Evolutionary conservation across 2,113 vertebrate genomes (phyloP), one percentile per base, ranked within the genome.

Genomic region (Calonectris borealis): DNA sequence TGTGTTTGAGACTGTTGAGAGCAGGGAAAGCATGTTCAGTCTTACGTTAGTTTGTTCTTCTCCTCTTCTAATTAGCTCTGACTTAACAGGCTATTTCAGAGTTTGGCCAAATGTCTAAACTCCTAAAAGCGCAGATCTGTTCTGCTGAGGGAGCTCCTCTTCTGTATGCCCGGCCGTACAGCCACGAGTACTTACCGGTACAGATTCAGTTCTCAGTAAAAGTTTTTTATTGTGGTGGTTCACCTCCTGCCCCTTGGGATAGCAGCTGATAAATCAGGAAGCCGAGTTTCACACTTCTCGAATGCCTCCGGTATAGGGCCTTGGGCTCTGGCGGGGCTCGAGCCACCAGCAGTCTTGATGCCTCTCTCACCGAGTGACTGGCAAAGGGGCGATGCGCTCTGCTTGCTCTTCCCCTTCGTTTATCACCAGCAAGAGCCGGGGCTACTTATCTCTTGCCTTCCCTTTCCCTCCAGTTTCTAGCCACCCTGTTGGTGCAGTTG

Each of bases 231-330:
- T 5, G 34, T 20, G 62, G 72, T 61, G 82, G 83, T 94, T 96
- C 92, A 96, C 94, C 88, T 94, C 64, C 81, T 96, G 88, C 58
- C 90, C 91, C 82, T 64, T 2, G 58, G 76, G 91, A 89, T 64
- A 93, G 91, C 83, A 73, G 91, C 46, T 81, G 88, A 81, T 95
- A 96, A 95, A 96, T 96, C 91, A 91, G 82, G 83, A 82, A 89
- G 64, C 71, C 0, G 20, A 44, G 64, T 52, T 88, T 73, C 88
- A 73, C 78, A 13, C 91, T 87, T 87, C 62, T n/a, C 65, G 70
- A 83, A 70, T 60, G 83, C 87, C 60, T 90, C 49, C 25, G 27
- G 71, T 22, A 48, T 48, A n/a, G 83, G 20, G 44, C 68, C 78
- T 91, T 42, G 44, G 38, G 40, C 40, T 86, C 77, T 38, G 40